phyloP scores from a whole-genome alignment of 2,113 vertebrate genomes.

The Trinectes maculatus region DNA sequence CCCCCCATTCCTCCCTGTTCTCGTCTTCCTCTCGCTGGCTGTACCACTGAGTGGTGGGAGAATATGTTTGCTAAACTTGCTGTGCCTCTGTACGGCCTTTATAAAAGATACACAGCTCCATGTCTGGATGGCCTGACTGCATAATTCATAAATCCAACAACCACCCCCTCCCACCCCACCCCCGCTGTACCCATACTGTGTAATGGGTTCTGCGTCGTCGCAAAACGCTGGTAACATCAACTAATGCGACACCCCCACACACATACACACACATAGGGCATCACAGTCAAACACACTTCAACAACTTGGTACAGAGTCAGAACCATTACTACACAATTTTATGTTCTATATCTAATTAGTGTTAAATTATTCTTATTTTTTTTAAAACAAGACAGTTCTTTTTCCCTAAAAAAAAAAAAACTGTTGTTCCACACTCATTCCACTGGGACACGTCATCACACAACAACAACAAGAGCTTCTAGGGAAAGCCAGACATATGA shows the following conservation, averaged over 20 bases:
- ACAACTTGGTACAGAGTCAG: neutral
- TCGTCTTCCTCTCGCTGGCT: neutral
- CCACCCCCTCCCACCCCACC: neutral
- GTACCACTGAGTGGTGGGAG: neutral
- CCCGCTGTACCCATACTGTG: constrained; percentile 27
- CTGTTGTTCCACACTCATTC: constrained; percentile 29
- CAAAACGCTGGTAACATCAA: constrained; percentile 41
- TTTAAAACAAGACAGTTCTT: too few relatives aligned
- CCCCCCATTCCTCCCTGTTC: neutral
- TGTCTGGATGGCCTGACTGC: constrained; percentile 63
- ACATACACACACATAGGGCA: constrained; percentile 5
- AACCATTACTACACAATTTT: constrained; percentile 23
- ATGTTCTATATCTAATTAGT: too few relatives aligned
- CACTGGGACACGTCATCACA: constrained; percentile 28
- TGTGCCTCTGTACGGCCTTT: constrained; percentile 63
- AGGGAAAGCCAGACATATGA: neutral
- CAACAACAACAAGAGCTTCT: constrained; percentile 36
- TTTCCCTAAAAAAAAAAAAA: too few relatives aligned
- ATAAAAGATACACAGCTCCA: constrained; percentile 70
- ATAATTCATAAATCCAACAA: constrained; percentile 74
- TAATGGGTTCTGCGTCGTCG: constrained; percentile 53
- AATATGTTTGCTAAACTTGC: constrained; percentile 52
- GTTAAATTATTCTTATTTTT: constrained; percentile 45
- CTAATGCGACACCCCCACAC: constrained; percentile 19
- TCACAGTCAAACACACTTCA: neutral